Conservation (phyloP, 2,797 vertebrate species). For the Pangasius krempfi region DNA sequence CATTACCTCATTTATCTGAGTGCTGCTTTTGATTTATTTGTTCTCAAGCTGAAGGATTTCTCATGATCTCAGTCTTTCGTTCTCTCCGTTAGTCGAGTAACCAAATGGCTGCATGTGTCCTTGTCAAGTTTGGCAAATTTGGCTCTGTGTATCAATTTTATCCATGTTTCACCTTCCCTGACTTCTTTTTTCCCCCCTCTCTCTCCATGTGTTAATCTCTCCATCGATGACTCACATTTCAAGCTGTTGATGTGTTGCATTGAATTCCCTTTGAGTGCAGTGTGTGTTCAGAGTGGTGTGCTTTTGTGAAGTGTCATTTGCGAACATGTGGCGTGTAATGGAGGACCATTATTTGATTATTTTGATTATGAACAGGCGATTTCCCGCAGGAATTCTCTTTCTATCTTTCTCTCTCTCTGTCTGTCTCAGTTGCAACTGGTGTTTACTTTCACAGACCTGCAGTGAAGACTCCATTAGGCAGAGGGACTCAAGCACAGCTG, state of each 20-base stretch:
- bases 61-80: background rate
- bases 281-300: background rate
- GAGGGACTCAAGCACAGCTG: background rate
- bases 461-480: slow-evolving; percentile 9
- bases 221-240: background rate
- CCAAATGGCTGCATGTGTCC: background rate
- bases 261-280: background rate
- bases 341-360: background rate
- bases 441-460: background rate
- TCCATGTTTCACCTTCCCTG: background rate
- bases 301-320: background rate
- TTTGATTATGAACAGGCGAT: background rate
- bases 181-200: background rate
- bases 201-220: background rate
- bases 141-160: background rate
- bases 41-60: background rate
- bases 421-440: background rate
- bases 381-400: background rate
- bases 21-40: slow-evolving; percentile 6
- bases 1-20: slow-evolving; percentile 18
- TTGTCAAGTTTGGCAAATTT: background rate
- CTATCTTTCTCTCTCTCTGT: background rate
- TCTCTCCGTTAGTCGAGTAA: background rate
- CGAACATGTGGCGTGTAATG: background rate
- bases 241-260: background rate